Percentiles rank a stretch among this genome's conserved stretches.
phyloP scores from a whole-genome alignment of 2,797 vertebrate genomes.

The Alcedo atthis region DNA sequence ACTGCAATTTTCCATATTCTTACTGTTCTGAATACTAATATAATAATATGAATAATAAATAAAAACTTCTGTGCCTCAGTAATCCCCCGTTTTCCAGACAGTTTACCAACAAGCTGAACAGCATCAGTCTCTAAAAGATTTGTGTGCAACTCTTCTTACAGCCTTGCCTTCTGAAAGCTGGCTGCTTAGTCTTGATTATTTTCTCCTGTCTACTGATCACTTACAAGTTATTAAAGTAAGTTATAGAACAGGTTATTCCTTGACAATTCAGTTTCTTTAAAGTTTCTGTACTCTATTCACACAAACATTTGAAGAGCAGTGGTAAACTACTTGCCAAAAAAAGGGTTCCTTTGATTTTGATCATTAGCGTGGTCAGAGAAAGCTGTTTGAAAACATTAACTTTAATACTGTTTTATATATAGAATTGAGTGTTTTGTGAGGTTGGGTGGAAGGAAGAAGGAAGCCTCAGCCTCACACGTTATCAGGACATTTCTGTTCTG shows the following conservation, averaged over 20 bases:
- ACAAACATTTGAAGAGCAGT: background rate
- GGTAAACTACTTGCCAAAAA: background rate
- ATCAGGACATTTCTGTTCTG: conserved; percentile 12
- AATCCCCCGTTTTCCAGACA: background rate
- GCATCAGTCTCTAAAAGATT: background rate
- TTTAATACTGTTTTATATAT: background rate
- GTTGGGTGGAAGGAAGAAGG: background rate
- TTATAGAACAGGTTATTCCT: background rate
- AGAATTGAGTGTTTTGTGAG: background rate
- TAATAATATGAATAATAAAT: too few species aligned
- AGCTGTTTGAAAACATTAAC: background rate
- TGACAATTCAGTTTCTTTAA: background rate
- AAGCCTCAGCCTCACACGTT: background rate
- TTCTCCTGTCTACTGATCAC: background rate
- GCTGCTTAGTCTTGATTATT: background rate
- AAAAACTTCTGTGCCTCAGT: background rate
- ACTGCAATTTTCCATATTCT: background rate
- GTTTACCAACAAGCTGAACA: background rate
- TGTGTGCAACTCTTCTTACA: background rate
- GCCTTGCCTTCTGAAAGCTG: background rate
- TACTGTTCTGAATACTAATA: background rate
- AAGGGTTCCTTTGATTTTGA: background rate
- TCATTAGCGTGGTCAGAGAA: background rate
- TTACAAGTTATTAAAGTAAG: background rate
- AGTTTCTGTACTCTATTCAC: background rate